A percentile compares a stretch with the other conserved stretches of the same genome.
Evolutionary conservation across 2,888 invertebrate genomes (phyloP).

Genomic region (Copidosoma aretas): DNA sequence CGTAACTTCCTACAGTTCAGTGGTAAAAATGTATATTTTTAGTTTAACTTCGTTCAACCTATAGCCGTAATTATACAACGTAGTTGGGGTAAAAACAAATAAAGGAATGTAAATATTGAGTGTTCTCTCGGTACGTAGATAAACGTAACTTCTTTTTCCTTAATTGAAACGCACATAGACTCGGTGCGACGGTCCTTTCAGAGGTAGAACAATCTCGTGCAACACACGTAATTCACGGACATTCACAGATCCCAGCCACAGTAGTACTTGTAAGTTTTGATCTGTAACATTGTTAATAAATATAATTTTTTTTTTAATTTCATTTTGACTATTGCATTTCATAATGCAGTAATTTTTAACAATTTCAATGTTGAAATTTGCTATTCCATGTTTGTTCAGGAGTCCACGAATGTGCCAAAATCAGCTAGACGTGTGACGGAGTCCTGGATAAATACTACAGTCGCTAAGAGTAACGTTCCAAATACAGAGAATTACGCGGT

Average conservation of each 20-base stretch:
- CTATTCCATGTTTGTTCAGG: constrained; percentile 41
- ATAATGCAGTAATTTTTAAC: background rate
- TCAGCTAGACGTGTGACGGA: constrained; percentile 53
- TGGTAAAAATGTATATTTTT: no score
- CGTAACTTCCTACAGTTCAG: no score
- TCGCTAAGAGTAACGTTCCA: constrained; percentile 39
- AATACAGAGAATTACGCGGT: constrained; percentile 49
- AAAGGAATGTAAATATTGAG: no score
- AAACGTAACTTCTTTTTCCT: constrained; percentile 28
- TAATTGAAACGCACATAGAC: constrained; percentile 44
- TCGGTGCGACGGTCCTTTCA: constrained; percentile 50
- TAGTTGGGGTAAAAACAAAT: no score
- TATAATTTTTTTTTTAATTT: constrained; percentile 4
- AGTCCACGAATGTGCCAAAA: constrained; percentile 46
- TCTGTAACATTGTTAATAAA: background rate
- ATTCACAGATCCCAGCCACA: constrained; percentile 45
- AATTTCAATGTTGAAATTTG: background rate
- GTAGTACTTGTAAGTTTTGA: constrained; percentile 46
- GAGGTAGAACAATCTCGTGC: constrained; percentile 40
- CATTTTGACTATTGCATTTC: no score
- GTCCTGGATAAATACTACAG: constrained; percentile 52
- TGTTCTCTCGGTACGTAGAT: background rate
- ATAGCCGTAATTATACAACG: no score
- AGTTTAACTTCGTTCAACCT: no score
- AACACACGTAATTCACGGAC: constrained; percentile 53